Conservation (phyloP, 2,888 invertebrate species). For the Ecdyonurus torrentis region DNA sequence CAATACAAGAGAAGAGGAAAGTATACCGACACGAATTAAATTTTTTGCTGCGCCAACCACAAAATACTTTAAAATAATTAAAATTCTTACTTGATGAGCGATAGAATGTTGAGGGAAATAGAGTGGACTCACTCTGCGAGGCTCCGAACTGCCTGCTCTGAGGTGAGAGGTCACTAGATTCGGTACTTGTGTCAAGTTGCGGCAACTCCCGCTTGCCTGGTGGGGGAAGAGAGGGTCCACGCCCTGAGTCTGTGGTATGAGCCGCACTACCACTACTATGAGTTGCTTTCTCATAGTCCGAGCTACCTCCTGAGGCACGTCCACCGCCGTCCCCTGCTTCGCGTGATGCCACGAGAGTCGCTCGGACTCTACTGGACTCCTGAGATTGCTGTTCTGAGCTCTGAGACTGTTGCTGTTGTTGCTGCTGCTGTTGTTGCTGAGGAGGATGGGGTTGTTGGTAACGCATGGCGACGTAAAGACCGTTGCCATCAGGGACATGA, state of each 20-base stretch:
- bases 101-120: not conserved
- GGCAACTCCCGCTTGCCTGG: conserved; percentile 27
- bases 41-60: no score
- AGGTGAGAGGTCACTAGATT: conserved; percentile 11
- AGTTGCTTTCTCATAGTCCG: conserved; percentile 55
- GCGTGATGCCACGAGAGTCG: conserved; percentile 14
- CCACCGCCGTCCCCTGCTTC: conserved; percentile 17
- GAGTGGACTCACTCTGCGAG: not conserved
- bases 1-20: no score
- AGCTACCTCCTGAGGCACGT: conserved; percentile 37
- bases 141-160: conserved; percentile 1
- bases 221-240: conserved; percentile 8
- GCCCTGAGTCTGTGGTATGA: conserved; percentile 21
- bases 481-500: conserved; percentile 22
- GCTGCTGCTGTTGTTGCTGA: conserved; percentile 24
- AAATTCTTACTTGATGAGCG: no score
- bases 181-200: conserved; percentile 15
- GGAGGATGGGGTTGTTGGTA: conserved; percentile 22
- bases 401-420: conserved; percentile 29
- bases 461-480: conserved; percentile 27
- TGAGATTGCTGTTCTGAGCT: conserved; percentile 38
- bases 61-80: no score
- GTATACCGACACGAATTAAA: no score
- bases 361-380: conserved; percentile 27
- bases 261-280: conserved; percentile 22